Percentiles rank a stretch among this genome's conserved stretches.
These are phyloP conservation scores for Drosophila micromelanica DNA, from an alignment of 1,140 invertebrate genomes.

Conservation along the genomic window DNA sequence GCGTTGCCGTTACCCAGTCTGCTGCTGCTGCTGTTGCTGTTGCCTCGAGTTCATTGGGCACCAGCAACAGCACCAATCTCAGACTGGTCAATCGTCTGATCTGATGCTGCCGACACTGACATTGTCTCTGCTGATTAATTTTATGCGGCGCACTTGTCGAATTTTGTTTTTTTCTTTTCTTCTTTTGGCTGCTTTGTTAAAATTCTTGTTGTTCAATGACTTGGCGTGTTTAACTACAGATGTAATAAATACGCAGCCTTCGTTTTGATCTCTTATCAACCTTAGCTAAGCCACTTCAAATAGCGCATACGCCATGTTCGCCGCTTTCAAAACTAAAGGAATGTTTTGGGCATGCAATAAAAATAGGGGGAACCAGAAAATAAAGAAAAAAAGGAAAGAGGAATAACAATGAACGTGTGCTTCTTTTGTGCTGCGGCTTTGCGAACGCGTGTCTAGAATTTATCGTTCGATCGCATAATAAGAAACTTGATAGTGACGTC, in stretches of 20 bases:
- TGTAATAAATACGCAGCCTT: constrained; percentile 29
- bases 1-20: constrained; percentile 45
- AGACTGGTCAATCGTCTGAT: constrained; percentile 52
- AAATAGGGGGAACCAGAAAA: constrained; percentile 38
- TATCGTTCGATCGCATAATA: constrained; percentile 58
- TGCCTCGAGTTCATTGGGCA: constrained; percentile 45
- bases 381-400: neutral
- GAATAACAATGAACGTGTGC: constrained; percentile 44
- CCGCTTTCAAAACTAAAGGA: constrained; percentile 49
- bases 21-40: constrained; percentile 21
- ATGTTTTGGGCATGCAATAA: constrained; percentile 28
- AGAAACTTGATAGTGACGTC: constrained; percentile 65
- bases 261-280: constrained; percentile 56
- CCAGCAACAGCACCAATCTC: neutral
- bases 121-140: constrained; percentile 28
- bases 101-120: constrained; percentile 50
- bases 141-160: constrained; percentile 45
- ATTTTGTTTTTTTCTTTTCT: constrained; percentile 19
- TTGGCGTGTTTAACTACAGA: neutral
- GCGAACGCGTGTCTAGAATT: constrained; percentile 70
- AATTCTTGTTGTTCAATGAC: constrained; percentile 18
- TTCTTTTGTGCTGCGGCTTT: constrained; percentile 42
- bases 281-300: constrained; percentile 26
- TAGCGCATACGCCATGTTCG: constrained; percentile 61
- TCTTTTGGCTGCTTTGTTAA: constrained; percentile 8